Percentiles rank a stretch among this genome's conserved stretches.
These are phyloP conservation scores for Drosophila diplacantha DNA, from an alignment of 2,888 invertebrate genomes.

Conservation along the genomic window DNA sequence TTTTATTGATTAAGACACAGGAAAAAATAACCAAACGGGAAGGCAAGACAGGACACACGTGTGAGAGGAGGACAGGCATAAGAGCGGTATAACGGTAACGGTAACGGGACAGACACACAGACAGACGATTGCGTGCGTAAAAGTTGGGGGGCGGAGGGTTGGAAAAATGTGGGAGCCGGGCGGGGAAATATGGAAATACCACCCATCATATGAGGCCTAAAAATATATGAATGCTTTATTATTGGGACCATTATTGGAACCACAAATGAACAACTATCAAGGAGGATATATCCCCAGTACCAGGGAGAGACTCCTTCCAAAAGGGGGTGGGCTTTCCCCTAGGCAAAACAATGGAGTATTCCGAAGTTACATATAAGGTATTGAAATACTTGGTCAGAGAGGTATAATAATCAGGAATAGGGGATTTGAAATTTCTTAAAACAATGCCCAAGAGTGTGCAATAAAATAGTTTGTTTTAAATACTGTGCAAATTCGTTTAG, in stretches of 20 bases:
- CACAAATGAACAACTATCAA: slow-evolving; percentile 10
- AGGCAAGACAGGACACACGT: slow-evolving; percentile 19
- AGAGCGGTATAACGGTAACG: slow-evolving; percentile 9
- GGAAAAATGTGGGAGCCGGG: slow-evolving; percentile 10
- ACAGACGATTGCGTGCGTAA: slow-evolving; percentile 47
- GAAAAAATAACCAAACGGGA: slow-evolving; percentile 14
- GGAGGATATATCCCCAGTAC: not conserved
- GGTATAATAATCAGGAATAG: no score
- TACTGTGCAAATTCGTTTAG: not conserved
- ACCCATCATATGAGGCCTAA: slow-evolving; percentile 21
- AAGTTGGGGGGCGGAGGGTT: not conserved
- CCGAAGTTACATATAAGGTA: no score
- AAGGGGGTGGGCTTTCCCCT: not conserved
- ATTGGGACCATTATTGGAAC: slow-evolving; percentile 4
- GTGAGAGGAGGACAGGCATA: slow-evolving; percentile 20
- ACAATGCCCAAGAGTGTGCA: not conserved
- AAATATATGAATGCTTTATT: slow-evolving; percentile 43
- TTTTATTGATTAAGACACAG: slow-evolving; percentile 59
- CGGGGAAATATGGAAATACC: slow-evolving; percentile 1
- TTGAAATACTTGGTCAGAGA: no score
- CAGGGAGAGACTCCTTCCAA: not conserved
- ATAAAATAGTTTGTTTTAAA: not conserved
- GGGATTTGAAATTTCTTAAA: not conserved
- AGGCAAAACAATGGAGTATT: not conserved
- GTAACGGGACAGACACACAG: slow-evolving; percentile 28